These are phyloP conservation scores for Promerops cafer DNA, from an alignment of 2,113 vertebrate species.

Conservation along the genomic window DNA sequence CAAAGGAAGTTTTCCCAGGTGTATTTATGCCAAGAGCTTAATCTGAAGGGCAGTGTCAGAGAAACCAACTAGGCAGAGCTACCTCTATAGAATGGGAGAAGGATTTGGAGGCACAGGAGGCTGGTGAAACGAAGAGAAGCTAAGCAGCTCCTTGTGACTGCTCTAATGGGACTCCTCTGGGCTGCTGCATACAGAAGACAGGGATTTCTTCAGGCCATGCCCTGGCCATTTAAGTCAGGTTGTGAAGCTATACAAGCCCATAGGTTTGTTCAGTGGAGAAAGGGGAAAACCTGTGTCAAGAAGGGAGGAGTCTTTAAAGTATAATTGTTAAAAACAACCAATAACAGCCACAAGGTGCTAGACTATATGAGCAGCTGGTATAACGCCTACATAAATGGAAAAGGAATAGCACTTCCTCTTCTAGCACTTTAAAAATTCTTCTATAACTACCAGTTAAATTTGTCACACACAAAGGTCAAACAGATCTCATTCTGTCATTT, in stretches of 20 bases:
- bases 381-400: neutral
- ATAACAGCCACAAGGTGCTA: neutral
- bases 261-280: neutral
- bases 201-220: neutral
- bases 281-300: neutral
- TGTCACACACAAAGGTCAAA: neutral
- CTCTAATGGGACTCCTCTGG: neutral
- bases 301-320: neutral
- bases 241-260: neutral
- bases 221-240: neutral
- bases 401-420: neutral
- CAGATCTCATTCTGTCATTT: neutral
- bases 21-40: neutral
- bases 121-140: neutral
- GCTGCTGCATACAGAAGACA: neutral
- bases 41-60: neutral
- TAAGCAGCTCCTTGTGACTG: neutral
- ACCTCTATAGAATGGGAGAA: neutral
- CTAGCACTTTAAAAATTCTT: neutral
- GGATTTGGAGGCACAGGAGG: neutral
- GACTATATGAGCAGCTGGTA: neutral
- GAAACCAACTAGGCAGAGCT: neutral
- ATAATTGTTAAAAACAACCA: neutral
- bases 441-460: neutral
- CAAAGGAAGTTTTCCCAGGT: neutral